phyloP scores from a whole-genome alignment of 1,140 invertebrate species.

The Drosophila orosa region DNA sequence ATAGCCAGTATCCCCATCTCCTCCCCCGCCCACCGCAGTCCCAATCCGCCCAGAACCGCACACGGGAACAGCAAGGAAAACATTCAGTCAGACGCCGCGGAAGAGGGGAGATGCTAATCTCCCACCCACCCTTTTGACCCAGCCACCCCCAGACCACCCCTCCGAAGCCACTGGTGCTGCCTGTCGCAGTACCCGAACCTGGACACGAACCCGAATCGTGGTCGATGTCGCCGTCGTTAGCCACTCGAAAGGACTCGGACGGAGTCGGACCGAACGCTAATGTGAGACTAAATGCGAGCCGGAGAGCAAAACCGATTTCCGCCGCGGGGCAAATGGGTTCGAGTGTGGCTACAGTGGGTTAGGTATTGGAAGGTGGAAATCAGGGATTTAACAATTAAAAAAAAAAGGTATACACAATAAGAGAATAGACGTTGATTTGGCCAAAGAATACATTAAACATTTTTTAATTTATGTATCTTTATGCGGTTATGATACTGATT shows the following conservation, averaged over 20 bases:
- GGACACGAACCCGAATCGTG: constrained; percentile 15
- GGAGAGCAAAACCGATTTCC: constrained; percentile 74
- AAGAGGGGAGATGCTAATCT: constrained; percentile 47
- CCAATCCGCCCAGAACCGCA: constrained; percentile 15
- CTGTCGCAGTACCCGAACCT: background rate
- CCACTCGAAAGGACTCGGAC: constrained; percentile 50
- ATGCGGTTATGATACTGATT: background rate
- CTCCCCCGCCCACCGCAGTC: background rate
- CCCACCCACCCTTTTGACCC: constrained; percentile 20
- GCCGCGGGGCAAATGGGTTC: constrained; percentile 33
- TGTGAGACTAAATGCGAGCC: constrained; percentile 73
- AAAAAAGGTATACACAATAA: background rate
- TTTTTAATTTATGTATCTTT: background rate
- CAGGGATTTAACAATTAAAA: background rate
- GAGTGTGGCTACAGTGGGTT: constrained; percentile 16
- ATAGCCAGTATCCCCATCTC: background rate
- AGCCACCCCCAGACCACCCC: constrained; percentile 11
- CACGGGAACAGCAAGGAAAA: constrained; percentile 32
- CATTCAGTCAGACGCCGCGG: constrained; percentile 34
- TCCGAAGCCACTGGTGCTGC: background rate
- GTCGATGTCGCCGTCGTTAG: constrained; percentile 43
- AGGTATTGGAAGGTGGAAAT: background rate
- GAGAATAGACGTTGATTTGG: background rate
- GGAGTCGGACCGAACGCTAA: constrained; percentile 63
- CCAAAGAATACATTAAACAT: background rate